A percentile compares a stretch with the other conserved stretches of the same genome.
Evolutionary conservation across 2,888 invertebrate species (phyloP).

Genomic region (Agrochola circellaris): DNA sequence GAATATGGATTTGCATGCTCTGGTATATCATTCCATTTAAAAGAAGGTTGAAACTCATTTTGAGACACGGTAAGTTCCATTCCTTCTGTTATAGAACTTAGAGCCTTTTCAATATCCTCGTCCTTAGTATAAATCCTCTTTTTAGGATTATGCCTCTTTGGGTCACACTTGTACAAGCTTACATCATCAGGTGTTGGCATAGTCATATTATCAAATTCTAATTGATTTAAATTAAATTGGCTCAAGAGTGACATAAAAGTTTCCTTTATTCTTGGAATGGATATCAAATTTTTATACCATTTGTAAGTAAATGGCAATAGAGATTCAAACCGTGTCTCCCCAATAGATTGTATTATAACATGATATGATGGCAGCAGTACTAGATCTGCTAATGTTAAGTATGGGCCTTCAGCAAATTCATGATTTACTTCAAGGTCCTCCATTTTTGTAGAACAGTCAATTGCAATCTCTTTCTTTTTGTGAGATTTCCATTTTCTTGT

Average conservation of each 20-base stretch:
- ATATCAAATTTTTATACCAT: conserved; percentile 90
- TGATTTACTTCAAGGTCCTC: conserved; percentile 90
- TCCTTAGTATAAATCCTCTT: conserved; percentile 94
- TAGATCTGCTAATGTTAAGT: conserved; percentile 95
- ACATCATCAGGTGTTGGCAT: conserved; percentile 90
- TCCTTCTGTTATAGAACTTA: conserved; percentile 83
- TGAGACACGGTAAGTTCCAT: conserved; percentile 82
- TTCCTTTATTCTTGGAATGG: conserved; percentile 71
- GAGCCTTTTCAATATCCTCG: conserved; percentile 92
- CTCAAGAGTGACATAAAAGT: conserved; percentile 64
- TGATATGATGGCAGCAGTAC: conserved; percentile 94
- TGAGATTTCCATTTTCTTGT: conserved; percentile 52
- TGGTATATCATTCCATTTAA: conserved; percentile 94
- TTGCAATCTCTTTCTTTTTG: conserved; percentile 47
- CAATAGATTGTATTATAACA: conserved; percentile 90
- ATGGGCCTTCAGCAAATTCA: conserved; percentile 95
- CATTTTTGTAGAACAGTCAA: conserved; percentile 44
- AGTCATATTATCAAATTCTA: conserved; percentile 67
- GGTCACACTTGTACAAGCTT: conserved; percentile 95
- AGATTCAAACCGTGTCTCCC: conserved; percentile 74
- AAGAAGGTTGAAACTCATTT: conserved; percentile 73
- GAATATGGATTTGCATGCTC: conserved; percentile 94
- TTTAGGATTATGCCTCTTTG: conserved; percentile 93
- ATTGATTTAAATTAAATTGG: conserved; percentile 59
- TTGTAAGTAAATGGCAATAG: conserved; percentile 91